These are phyloP conservation scores for Cynoglossus semilaevis DNA, from an alignment of 2,113 vertebrate genomes.

Conservation along the genomic window DNA sequence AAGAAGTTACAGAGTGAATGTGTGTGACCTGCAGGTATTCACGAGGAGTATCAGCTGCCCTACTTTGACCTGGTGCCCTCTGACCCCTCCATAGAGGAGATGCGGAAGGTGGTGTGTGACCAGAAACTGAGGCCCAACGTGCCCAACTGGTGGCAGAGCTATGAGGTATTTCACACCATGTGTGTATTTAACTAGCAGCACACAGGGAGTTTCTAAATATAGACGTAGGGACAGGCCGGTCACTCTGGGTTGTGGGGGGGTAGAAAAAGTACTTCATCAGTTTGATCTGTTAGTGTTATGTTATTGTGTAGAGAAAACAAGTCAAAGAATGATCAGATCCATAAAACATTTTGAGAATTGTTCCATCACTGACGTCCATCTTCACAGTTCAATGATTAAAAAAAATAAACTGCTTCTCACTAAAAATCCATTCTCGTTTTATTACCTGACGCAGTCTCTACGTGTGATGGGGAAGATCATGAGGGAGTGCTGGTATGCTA, in stretches of 20 bases:
- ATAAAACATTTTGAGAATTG: no score
- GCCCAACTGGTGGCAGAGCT: conserved; percentile 99
- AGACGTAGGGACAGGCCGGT: not conserved
- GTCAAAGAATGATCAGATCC: no score
- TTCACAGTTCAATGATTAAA: no score
- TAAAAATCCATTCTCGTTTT: not conserved
- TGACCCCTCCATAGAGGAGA: conserved; percentile 98
- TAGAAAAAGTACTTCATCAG: no score
- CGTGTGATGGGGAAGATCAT: conserved; percentile 99
- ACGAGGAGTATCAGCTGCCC: conserved; percentile 97
- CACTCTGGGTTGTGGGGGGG: no score
- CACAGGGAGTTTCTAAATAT: conserved; percentile 5
- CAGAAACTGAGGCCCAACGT: conserved; percentile 95
- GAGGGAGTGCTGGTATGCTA: conserved; percentile 98
- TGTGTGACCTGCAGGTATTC: conserved; percentile 79
- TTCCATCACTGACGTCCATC: no score
- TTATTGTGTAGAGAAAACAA: no score
- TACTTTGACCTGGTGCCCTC: conserved; percentile 97
- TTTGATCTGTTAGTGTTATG: no score
- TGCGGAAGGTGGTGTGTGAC: conserved; percentile 98
- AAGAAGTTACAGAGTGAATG: conserved; percentile 9
- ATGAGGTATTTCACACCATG: conserved; percentile 80
- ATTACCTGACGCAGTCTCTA: conserved; percentile 77
- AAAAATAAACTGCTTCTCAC: no score
- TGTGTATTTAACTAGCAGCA: conserved; percentile 9